Evolutionary conservation across 2,888 invertebrate species (phyloP).

Genomic region (Loripinus fragilis): DNA sequence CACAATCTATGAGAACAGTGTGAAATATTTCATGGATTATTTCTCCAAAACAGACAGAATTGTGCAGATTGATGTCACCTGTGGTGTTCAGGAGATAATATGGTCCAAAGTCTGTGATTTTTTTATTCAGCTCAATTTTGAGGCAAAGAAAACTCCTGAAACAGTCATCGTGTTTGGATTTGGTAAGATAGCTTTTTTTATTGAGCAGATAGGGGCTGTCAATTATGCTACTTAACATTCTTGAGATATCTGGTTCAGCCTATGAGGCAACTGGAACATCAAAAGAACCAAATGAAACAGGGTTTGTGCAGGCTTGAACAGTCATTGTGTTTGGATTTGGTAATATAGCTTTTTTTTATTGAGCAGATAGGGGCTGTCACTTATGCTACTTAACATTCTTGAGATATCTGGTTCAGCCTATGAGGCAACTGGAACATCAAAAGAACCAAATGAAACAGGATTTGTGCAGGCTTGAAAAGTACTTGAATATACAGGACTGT

Average conservation of each 20-base stretch:
- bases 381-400: too few relatives aligned
- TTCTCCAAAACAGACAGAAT: constrained; percentile 74
- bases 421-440: too few relatives aligned
- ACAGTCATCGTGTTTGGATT: constrained; percentile 80
- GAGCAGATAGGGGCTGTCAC: too few relatives aligned
- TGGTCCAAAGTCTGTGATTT: constrained; percentile 78
- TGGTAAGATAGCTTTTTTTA: constrained; percentile 66
- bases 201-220: too few relatives aligned
- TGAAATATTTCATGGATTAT: constrained; percentile 76
- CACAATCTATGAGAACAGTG: constrained; percentile 75
- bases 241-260: too few relatives aligned
- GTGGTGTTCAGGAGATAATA: constrained; percentile 74
- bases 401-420: too few relatives aligned
- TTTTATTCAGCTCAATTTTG: constrained; percentile 72
- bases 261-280: too few relatives aligned
- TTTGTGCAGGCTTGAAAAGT: constrained; percentile 79
- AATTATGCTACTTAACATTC: too few relatives aligned
- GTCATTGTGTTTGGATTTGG: constrained; percentile 80
- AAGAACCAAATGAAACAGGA: too few relatives aligned
- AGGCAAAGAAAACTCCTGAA: constrained; percentile 69
- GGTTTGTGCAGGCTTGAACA: too few relatives aligned
- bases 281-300: too few relatives aligned
- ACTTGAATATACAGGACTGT: too few relatives aligned
- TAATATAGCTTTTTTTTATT: constrained; percentile 56
- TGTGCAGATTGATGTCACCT: constrained; percentile 78